Evolutionary conservation across 2,113 vertebrate species (phyloP).

Genomic region (Dasyornis broadbenti): DNA sequence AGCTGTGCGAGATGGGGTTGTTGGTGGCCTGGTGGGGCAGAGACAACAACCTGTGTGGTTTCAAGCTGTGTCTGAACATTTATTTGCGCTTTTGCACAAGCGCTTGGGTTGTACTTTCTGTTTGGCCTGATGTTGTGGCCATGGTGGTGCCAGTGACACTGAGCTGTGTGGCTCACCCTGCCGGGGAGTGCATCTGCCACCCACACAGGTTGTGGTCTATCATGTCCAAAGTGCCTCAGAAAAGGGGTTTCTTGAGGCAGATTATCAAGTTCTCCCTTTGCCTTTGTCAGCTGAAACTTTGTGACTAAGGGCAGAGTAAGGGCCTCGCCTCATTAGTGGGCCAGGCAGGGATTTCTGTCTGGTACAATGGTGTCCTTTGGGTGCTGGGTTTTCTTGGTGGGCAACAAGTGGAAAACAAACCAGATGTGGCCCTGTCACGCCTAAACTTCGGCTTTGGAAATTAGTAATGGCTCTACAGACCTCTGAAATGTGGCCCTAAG

Average conservation of each 20-base stretch:
- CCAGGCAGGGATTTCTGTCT: background rate
- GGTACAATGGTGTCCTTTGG: fast-evolving
- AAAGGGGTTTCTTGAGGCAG: fast-evolving
- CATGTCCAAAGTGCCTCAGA: fast-evolving
- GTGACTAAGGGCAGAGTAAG: background rate
- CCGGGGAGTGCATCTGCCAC: fast-evolving
- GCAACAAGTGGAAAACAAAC: background rate
- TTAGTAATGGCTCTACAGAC: background rate
- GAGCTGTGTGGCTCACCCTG: background rate
- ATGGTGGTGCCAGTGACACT: background rate
- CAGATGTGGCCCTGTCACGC: background rate
- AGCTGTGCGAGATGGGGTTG: fast-evolving
- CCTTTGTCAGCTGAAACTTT: background rate
- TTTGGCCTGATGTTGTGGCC: background rate
- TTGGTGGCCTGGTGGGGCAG: background rate
- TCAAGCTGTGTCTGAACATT: background rate
- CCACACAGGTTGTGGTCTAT: fast-evolving
- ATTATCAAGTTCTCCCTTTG: background rate
- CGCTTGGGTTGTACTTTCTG: background rate
- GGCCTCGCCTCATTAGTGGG: fast-evolving
- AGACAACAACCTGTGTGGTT: background rate
- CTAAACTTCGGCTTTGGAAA: background rate
- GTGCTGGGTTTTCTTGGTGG: background rate
- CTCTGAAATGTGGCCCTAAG: background rate
- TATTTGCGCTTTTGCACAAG: background rate